Evolutionary conservation across 1,140 invertebrate genomes (phyloP), one percentile per base, ranked within the genome.

Genomic region (Araneus ventricosus): DNA sequence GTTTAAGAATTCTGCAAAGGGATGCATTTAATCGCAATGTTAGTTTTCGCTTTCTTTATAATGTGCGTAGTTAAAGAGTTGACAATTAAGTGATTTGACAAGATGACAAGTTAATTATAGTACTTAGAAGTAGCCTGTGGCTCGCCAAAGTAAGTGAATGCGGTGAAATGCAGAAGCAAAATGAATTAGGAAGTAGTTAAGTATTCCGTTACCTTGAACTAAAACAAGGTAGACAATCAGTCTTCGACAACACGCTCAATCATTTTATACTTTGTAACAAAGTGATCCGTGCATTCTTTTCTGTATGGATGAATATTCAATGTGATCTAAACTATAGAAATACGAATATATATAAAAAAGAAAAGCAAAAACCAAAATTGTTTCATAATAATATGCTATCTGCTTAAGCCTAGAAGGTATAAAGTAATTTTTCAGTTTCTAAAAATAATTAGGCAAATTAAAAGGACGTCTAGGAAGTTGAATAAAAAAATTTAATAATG

Each of bases 41-140:
- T 70, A 70, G 84, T 93, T 93, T 88, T 79, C 75, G 57, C 84
- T 61, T 37, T 7, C 37, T 67, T 75, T 92, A 52, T 52, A 92
- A 92, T 92, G 82, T 75, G 2, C 70, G 45, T 90, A 67, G 89
- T 90, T 90, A 90, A 90, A 86, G 67, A 88, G 91, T 87, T 93
- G 85, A 93, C 91, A 93, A 93, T 88, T 93, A 93, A 93, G 84
- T 63, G 91, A 93, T 93, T 93, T 88, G 91, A 93, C 91, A 93
- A 92, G 90, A 92, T 92, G 90, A 86, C 90, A 92, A 93, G 63
- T 79, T 93, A 93, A 93, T 93, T 88, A 93, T 93, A 80, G 91
- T 93, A 80, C 57, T 93, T 88, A 87, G 82, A 57, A 79, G 14
- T 52, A 34, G 39, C 45, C 67, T 45, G 63, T 93, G 85, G 84